Percentiles rank a stretch among this genome's conserved stretches.
Conservation (phyloP, 2,113 vertebrate species). For the Mixornis gularis region DNA sequence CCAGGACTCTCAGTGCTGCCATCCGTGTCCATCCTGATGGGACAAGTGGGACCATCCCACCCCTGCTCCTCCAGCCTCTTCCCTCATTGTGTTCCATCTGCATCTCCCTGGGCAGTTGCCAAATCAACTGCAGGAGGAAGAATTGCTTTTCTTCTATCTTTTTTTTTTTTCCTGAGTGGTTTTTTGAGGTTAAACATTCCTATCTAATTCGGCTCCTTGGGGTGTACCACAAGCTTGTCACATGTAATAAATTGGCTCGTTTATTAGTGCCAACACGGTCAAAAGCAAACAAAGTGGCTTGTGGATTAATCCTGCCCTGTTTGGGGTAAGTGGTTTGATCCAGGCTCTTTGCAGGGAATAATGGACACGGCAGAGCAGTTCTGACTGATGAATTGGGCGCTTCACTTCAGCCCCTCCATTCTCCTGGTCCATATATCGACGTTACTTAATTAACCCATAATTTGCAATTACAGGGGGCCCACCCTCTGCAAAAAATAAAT, state of each 20-base stretch:
- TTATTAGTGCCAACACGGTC: constrained; percentile 30
- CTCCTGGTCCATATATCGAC: neutral
- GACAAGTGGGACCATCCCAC: accelerated
- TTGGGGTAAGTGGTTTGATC: constrained; percentile 45
- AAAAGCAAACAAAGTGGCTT: constrained; percentile 54
- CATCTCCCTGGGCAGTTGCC: neutral
- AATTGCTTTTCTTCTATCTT: neutral
- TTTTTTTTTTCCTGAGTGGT: neutral
- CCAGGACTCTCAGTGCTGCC: neutral
- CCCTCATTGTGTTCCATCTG: neutral
- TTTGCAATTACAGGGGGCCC: neutral
- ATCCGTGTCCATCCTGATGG: accelerated
- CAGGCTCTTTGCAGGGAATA: constrained; percentile 14
- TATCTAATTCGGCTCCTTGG: constrained; percentile 44
- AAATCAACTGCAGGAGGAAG: neutral
- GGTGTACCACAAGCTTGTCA: constrained; percentile 60
- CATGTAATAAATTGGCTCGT: constrained; percentile 60
- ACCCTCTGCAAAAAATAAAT: neutral
- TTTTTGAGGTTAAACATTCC: constrained; percentile 46
- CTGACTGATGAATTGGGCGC: neutral
- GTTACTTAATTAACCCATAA: constrained; percentile 18
- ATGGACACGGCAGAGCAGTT: neutral
- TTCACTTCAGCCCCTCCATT: neutral
- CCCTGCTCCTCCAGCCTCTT: neutral
- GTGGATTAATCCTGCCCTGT: constrained; percentile 37